phyloP scores from a whole-genome alignment of 1,140 invertebrate genomes.

The Liolophura sinensis region DNA sequence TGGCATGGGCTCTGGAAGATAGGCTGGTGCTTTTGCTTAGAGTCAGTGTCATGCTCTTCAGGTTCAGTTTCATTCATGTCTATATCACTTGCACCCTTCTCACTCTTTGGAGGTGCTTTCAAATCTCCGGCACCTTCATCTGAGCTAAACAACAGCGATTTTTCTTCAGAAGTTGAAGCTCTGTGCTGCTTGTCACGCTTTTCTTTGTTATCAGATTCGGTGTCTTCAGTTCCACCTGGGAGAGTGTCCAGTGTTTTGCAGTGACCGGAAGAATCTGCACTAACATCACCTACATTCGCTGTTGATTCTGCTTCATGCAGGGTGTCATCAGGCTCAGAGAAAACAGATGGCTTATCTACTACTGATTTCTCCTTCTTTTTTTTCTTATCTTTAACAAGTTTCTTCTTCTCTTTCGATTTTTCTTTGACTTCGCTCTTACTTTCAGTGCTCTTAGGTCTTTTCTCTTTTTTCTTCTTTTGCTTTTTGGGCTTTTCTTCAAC shows the following conservation, averaged over 20 bases:
- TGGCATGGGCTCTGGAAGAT: too few relatives aligned
- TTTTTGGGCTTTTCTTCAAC: slow-evolving; percentile 7
- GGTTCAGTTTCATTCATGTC: slow-evolving; percentile 1
- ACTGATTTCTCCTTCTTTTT: slow-evolving; percentile 2
- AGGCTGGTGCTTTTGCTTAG: too few relatives aligned
- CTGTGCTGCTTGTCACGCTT: too few relatives aligned
- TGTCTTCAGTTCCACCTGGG: too few relatives aligned
- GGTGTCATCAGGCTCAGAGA: neutral
- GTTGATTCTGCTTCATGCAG: neutral
- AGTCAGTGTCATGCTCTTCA: too few relatives aligned
- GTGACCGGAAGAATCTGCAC: too few relatives aligned
- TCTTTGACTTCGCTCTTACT: slow-evolving; percentile 12
- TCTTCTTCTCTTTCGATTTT: slow-evolving; percentile 21
- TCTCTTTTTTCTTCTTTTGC: slow-evolving; percentile 13
- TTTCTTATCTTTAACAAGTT: slow-evolving; percentile 8
- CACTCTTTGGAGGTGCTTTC: neutral
- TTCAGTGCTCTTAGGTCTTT: slow-evolving; percentile 20
- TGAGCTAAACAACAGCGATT: too few relatives aligned
- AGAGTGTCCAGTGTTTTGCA: too few relatives aligned
- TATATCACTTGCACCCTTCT: neutral
- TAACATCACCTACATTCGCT: neutral
- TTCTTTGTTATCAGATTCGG: too few relatives aligned
- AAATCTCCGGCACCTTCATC: neutral
- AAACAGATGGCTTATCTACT: slow-evolving; percentile 11
- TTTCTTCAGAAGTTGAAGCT: too few relatives aligned